These are phyloP conservation scores for Tridacna gigas DNA, from an alignment of 2,888 invertebrate genomes.

Conservation along the genomic window DNA sequence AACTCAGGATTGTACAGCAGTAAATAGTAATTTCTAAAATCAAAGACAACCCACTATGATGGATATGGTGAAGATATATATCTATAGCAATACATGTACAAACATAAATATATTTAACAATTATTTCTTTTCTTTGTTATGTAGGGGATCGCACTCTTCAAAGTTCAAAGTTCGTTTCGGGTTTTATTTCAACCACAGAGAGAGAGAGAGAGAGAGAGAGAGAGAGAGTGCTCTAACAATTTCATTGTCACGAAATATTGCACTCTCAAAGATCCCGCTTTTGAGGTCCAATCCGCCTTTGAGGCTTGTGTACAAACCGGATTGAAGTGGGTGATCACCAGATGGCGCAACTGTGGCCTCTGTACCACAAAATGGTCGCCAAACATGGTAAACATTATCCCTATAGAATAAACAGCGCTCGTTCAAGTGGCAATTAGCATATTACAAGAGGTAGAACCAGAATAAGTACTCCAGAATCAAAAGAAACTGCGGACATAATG, in stretches of 20 bases:
- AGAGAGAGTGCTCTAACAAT: too few relatives aligned
- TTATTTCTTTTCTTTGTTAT: too few relatives aligned
- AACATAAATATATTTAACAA: too few relatives aligned
- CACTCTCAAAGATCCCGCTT: conserved; percentile 11
- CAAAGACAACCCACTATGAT: too few relatives aligned
- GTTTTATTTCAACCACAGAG: too few relatives aligned
- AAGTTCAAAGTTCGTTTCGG: too few relatives aligned
- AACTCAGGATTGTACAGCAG: too few relatives aligned
- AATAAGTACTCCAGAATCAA: conserved; percentile 24
- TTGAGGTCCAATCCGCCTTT: conserved; percentile 25
- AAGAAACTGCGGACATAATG: neutral
- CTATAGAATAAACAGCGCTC: conserved; percentile 10
- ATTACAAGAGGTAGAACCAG: conserved; percentile 4
- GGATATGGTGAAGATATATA: too few relatives aligned
- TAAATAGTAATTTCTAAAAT: too few relatives aligned
- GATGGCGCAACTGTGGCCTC: conserved; percentile 41
- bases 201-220: too few relatives aligned
- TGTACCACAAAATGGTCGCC: conserved; percentile 16
- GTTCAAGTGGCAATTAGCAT: conserved; percentile 22
- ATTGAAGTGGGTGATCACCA: conserved; percentile 33
- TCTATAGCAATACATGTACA: too few relatives aligned
- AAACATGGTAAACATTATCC: conserved; percentile 10
- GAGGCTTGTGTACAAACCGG: conserved; percentile 23
- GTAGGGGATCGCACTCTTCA: too few relatives aligned
- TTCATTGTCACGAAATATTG: conserved; percentile 14